These are phyloP conservation scores for Drosophila rubida DNA, from an alignment of 2,888 invertebrate genomes.

Conservation along the genomic window DNA sequence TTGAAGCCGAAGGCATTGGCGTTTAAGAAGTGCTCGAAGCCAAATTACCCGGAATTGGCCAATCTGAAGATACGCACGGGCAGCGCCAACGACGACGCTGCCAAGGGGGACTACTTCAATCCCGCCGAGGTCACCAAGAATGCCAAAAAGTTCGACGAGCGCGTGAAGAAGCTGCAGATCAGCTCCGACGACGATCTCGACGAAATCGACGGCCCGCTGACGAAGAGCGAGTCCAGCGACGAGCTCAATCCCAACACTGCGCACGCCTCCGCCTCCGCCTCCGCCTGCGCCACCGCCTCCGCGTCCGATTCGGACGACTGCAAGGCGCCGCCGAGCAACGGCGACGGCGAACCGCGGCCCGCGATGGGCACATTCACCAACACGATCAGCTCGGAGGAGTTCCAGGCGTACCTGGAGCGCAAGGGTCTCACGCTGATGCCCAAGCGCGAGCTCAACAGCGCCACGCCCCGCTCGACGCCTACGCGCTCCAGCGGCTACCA, in stretches of 20 bases:
- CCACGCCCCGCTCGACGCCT: constrained; percentile 16
- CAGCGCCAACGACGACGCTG: constrained; percentile 73
- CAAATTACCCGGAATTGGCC: constrained; percentile 84
- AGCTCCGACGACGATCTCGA: constrained; percentile 84
- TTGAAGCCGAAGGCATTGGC: constrained; percentile 61
- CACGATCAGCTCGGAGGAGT: constrained; percentile 84
- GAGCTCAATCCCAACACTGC: constrained; percentile 59
- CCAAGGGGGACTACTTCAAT: constrained; percentile 69
- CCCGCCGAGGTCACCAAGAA: constrained; percentile 84
- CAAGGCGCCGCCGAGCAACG: not conserved
- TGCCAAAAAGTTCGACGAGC: constrained; percentile 84
- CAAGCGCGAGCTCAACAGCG: constrained; percentile 65
- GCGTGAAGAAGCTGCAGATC: constrained; percentile 83
- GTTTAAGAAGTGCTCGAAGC: constrained; percentile 83
- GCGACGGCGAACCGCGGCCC: not conserved
- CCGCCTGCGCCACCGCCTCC: not conserved
- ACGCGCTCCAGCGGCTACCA: constrained; percentile 7
- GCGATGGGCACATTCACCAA: constrained; percentile 80
- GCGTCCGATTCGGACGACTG: not conserved
- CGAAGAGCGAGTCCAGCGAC: constrained; percentile 83
- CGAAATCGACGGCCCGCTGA: constrained; percentile 83
- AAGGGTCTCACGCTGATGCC: constrained; percentile 83
- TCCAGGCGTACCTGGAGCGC: constrained; percentile 83
- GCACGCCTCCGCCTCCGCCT: not conserved
- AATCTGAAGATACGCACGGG: constrained; percentile 84